These are phyloP conservation scores for Addax nasomaculatus DNA, from an alignment of 2,113 vertebrate species.

Conservation along the genomic window DNA sequence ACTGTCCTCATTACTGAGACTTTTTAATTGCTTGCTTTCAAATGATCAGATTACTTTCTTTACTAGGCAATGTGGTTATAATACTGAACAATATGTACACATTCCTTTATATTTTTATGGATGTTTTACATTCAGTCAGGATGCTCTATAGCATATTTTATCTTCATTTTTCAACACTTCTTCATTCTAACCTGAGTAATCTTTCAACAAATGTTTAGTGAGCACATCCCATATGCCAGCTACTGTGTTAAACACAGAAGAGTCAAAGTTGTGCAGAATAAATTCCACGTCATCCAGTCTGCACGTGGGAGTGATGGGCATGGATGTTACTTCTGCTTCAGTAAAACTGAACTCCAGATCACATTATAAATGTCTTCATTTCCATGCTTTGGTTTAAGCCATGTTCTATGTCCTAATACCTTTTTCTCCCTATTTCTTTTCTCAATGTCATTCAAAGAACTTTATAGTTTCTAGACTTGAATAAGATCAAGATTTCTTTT, in stretches of 20 bases:
- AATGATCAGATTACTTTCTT: not conserved
- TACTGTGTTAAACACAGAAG: not conserved
- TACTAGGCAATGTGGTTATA: not conserved
- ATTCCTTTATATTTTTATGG: not conserved
- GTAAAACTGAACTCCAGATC: not conserved
- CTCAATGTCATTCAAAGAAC: not conserved
- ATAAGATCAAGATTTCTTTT: not conserved
- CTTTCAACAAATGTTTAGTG: not conserved
- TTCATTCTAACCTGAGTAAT: not conserved
- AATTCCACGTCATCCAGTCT: not conserved
- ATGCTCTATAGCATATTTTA: not conserved
- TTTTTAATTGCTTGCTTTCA: not conserved
- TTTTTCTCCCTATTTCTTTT: not conserved
- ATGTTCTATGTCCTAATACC: not conserved
- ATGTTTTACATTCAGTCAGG: not conserved
- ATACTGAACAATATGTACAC: not conserved
- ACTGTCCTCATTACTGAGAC: not conserved
- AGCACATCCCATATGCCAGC: not conserved
- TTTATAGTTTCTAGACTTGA: not conserved
- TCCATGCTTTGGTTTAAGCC: not conserved
- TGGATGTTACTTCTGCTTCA: not conserved
- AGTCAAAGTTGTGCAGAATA: not conserved
- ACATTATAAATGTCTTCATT: not conserved
- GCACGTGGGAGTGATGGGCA: not conserved
- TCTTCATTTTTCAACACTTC: not conserved